A percentile compares a stretch with the other conserved stretches of the same genome.
Evolutionary conservation across 1,140 invertebrate species (phyloP).

Genomic region (Zaprionus davidi): DNA sequence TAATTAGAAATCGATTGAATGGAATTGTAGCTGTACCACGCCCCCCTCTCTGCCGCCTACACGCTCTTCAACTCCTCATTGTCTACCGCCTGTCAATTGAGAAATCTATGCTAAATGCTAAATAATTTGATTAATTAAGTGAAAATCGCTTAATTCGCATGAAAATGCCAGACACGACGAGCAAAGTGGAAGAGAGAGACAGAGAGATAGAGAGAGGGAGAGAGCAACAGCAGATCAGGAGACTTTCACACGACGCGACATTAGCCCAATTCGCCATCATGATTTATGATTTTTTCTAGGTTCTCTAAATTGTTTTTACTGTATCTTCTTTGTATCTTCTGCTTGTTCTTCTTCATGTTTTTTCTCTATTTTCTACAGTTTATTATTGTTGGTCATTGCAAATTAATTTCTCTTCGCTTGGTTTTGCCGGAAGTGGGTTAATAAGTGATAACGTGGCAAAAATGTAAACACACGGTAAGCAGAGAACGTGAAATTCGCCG

Average conservation of each 20-base stretch:
- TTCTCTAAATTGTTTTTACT: constrained; percentile 69
- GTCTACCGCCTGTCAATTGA: neutral
- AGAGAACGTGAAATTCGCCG: constrained; percentile 57
- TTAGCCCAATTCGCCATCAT: constrained; percentile 75
- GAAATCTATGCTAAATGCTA: constrained; percentile 58
- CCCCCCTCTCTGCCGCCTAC: neutral
- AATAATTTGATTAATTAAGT: constrained; percentile 68
- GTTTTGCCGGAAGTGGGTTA: constrained; percentile 70
- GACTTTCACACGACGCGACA: constrained; percentile 75
- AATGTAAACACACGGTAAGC: constrained; percentile 63
- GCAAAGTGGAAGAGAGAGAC: neutral
- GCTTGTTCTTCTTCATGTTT: neutral
- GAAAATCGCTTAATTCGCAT: constrained; percentile 71
- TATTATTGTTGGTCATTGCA: constrained; percentile 52
- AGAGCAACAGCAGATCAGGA: neutral
- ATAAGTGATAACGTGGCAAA: constrained; percentile 74
- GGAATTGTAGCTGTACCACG: constrained; percentile 36
- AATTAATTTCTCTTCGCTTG: constrained; percentile 72
- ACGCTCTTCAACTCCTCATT: neutral
- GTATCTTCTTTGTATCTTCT: constrained; percentile 14
- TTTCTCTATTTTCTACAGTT: constrained; percentile 23
- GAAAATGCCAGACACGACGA: constrained; percentile 23
- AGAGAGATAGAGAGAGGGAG: constrained; percentile 7
- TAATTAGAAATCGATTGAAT: constrained; percentile 43
- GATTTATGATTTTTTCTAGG: constrained; percentile 78